Evolutionary conservation across 2,797 vertebrate species (phyloP), one percentile per base, ranked within the genome.

Genomic region (Acrossocheilus fasciatus): DNA sequence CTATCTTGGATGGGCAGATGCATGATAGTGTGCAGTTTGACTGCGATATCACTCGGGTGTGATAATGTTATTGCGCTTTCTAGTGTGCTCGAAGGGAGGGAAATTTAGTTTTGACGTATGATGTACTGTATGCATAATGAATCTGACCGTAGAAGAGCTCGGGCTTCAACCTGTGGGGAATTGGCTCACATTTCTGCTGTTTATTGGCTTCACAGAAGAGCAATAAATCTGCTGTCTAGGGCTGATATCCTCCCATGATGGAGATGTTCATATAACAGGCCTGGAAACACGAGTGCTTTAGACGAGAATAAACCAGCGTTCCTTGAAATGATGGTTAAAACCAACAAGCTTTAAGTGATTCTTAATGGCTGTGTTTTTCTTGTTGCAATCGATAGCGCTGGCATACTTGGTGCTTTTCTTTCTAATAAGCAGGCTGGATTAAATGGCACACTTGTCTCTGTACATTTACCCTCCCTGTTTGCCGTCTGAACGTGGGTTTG

Each of bases 101-200:
- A 93, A 94, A 87, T 92, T 91, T 92, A 91, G 91, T 91, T 85
- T 87, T 93, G 91, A 92, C 89, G 89, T 93, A 92, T 91, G 86
- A 81, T 89, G 91, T 92, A 89, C 89, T 90, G 91, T 93, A 93
- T 95, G 93, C 93, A 95, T 95, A 94, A 93, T 95, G 92, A 95
- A 94, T 92, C 87, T 74, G 89, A 90, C 91, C 93, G 92, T 93
- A 92, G 91, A 91, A 88, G 89, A 90, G 89, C 87, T 90, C 89
- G 85, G 89, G 91, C 89, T 94, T 87, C 68, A 59, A 91, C 92
- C 91, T 89, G 91, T 89, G 87, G 92, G 93, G 92, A 94, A 91
- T 91, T 91, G 92, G 90, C 87, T 90, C 81, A 90, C 89, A 54
- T 90, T 90, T 87, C 91, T 91, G 93, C 91, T 92, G 93, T 66